phyloP scores from a whole-genome alignment of 2,113 vertebrate species.

The Mirza zaza region DNA sequence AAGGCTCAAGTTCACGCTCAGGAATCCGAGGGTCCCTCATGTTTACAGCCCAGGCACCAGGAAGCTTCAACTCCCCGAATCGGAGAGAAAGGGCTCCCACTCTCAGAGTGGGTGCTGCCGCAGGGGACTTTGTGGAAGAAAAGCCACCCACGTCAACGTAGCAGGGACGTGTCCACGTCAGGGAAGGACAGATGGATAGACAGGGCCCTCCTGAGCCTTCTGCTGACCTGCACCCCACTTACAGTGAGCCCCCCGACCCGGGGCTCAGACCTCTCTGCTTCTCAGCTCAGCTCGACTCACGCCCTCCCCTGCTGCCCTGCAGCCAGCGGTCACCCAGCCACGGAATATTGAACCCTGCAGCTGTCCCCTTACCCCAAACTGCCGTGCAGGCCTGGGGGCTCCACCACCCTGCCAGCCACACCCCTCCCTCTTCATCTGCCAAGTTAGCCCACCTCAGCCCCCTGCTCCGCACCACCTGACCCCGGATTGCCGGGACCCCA shows the following conservation, averaged over 20 bases:
- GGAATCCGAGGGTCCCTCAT: fast-evolving
- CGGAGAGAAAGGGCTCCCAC: fast-evolving
- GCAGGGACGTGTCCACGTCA: neutral
- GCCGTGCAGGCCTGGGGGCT: no score
- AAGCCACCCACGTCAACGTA: neutral
- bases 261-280: neutral
- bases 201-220: neutral
- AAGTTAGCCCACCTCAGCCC: neutral
- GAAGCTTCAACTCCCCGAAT: fast-evolving
- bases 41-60: fast-evolving
- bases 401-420: fast-evolving
- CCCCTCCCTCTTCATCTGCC: neutral
- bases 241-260: no score
- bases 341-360: neutral
- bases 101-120: fast-evolving
- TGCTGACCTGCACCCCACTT: neutral
- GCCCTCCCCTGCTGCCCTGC: neutral
- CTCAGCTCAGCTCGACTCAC: neutral
- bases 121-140: neutral
- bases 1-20: neutral
- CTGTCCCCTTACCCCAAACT: neutral
- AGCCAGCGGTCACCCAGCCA: neutral
- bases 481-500: fast-evolving
- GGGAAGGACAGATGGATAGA: neutral
- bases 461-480: neutral